Conservation (phyloP, 2,888 invertebrate species). For the Lissonota sp. region DNA sequence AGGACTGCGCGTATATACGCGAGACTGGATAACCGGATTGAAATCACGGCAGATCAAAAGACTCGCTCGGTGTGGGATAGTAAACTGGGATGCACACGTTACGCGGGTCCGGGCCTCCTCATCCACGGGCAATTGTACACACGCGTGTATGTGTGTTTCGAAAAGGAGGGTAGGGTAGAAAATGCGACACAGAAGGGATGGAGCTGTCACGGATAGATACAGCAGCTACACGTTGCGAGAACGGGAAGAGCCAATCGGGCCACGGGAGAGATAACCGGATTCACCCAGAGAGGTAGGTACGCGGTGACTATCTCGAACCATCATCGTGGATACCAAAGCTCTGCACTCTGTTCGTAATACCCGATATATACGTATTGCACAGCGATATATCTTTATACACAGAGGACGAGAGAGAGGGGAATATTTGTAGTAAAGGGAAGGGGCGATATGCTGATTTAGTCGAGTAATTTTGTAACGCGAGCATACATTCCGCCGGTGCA, state of each 20-base stretch:
- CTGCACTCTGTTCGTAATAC: conserved; percentile 33
- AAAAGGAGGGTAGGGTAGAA: neutral
- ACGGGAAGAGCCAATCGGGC: conserved; percentile 72
- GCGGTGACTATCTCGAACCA: conserved; percentile 68
- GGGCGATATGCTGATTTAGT: neutral
- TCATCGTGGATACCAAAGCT: conserved; percentile 58
- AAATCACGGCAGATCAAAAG: conserved; percentile 82
- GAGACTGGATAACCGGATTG: conserved; percentile 79
- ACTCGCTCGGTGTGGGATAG: conserved; percentile 68
- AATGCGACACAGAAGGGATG: conserved; percentile 41
- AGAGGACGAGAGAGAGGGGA: neutral
- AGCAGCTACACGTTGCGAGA: conserved; percentile 29
- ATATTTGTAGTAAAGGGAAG: neutral
- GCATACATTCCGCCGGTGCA: conserved; percentile 2
- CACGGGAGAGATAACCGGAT: conserved; percentile 75
- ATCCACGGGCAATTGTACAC: conserved; percentile 56
- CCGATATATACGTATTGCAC: neutral
- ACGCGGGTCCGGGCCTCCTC: conserved; percentile 57
- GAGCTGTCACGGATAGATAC: conserved; percentile 50
- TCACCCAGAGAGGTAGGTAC: conserved; percentile 61
- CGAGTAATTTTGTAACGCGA: conserved; percentile 1
- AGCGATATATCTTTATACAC: neutral
- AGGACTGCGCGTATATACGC: conserved; percentile 33
- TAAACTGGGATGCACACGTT: conserved; percentile 66
- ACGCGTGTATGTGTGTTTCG: neutral